Base-by-base conservation (phyloP, 1,140 invertebrate genomes). In the Panagrolaimus sp. region DNA sequence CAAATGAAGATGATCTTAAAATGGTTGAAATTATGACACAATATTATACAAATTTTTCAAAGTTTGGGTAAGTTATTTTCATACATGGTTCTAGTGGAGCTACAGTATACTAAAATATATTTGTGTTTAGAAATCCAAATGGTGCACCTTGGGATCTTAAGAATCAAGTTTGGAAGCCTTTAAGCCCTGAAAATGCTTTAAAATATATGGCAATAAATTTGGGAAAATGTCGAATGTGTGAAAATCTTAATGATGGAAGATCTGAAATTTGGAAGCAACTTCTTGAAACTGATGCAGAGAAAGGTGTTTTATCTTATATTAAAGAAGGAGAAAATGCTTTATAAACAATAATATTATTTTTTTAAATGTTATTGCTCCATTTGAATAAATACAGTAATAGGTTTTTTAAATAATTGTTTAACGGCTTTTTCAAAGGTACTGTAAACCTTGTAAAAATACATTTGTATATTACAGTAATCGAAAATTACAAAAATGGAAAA, bases 41-140 rank as follows among this genome's bases (percentile, higher is more conserved):
- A 21, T 58, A 26, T 58, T 58, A n/a, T 28, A 58, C 52, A 17
- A 58, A 58, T 24, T 58, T 58, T 17, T 12, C 52, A 5, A 58
- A 58, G 17, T 21, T 4, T 17, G 52, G 52, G 52, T 58, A 38
- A 38, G 32, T n/a, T n/a, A 10, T 58, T 21, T 26, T 58, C 21
- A 24, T 48, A 38, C 32, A 38, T 48, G 47, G 2, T 48, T 48
- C 9, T 4, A n/a, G 47, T 5, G 3, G 47, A 3, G 15, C 0
- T 21, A 12, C 14, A 15, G 47, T 24, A n/a, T 9, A 12, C 1
- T 12, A 24, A 2, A 1, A 26, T 21, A 58, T 26, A 12, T 4
- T n/a, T 21, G 28, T 21, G 15, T 58, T 58, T 58, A 58, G 52
- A n/a, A 21, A 58, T 58, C 52, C 52, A 5, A 58, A 58, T 24